Evolutionary conservation across 2,888 invertebrate species (phyloP).

Genomic region (Bellardia bayeri): DNA sequence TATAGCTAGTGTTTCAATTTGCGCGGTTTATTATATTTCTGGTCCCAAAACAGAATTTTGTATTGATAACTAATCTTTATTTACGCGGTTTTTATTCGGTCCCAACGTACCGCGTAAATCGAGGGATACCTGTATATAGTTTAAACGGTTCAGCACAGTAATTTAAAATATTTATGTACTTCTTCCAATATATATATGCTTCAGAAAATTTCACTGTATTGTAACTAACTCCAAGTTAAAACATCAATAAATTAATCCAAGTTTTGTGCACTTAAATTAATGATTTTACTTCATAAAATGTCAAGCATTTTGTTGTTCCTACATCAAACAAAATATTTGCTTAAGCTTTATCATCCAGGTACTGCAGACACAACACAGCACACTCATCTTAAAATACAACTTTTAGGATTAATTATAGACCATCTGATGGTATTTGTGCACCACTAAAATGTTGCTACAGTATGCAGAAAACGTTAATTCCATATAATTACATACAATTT

Average conservation of each 20-base stretch:
- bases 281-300: conserved; percentile 29
- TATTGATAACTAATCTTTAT: too few species aligned
- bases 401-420: conserved; percentile 64
- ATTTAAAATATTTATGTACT: too few species aligned
- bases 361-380: background rate
- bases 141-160: too few species aligned
- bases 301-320: conserved; percentile 7
- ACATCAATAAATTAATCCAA: conserved; percentile 8
- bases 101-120: too few species aligned
- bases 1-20: too few species aligned
- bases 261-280: conserved; percentile 5
- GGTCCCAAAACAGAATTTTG: too few species aligned
- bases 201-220: background rate
- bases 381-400: background rate
- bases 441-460: conserved; percentile 24
- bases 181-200: too few species aligned
- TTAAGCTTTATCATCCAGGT: conserved; percentile 36
- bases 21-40: too few species aligned
- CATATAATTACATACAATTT: conserved; percentile 75
- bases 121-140: too few species aligned
- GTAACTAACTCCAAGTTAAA: background rate
- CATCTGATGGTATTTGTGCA: conserved; percentile 36
- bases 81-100: too few species aligned
- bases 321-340: conserved; percentile 38
- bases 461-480: conserved; percentile 59